phyloP scores from a whole-genome alignment of 2,113 vertebrate genomes.

The Ascaphus truei region DNA sequence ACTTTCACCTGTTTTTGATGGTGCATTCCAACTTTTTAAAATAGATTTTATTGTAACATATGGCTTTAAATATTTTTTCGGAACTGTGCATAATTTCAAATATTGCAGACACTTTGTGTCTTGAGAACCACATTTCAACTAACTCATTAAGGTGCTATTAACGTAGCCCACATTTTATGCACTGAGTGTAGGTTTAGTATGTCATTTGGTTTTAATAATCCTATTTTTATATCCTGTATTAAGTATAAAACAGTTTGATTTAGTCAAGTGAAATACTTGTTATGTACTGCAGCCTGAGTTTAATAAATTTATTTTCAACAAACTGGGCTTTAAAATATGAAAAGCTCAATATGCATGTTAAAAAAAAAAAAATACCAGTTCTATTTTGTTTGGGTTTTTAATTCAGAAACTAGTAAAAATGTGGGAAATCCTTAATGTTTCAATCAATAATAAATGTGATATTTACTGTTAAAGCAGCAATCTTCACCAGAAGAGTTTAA shows the following conservation, averaged over 20 bases:
- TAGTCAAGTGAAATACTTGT: background rate
- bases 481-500: no score
- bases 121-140: no score
- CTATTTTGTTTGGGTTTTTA: no score
- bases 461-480: no score
- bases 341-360: no score
- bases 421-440: no score
- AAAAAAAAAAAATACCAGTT: no score
- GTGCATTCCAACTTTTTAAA: slow-evolving; percentile 49
- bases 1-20: slow-evolving; percentile 70
- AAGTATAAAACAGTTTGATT: slow-evolving; percentile 6
- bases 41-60: slow-evolving; percentile 25
- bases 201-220: background rate
- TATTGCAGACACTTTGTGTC: background rate
- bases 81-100: background rate
- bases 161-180: background rate
- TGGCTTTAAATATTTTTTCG: background rate
- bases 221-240: slow-evolving; percentile 17
- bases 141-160: background rate
- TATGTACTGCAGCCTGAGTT: no score
- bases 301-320: no score
- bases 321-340: no score
- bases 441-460: no score
- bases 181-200: slow-evolving; percentile 26
- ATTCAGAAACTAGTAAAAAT: no score